Conservation (phyloP, 2,797 vertebrate genomes). For the Cygnus olor region DNA sequence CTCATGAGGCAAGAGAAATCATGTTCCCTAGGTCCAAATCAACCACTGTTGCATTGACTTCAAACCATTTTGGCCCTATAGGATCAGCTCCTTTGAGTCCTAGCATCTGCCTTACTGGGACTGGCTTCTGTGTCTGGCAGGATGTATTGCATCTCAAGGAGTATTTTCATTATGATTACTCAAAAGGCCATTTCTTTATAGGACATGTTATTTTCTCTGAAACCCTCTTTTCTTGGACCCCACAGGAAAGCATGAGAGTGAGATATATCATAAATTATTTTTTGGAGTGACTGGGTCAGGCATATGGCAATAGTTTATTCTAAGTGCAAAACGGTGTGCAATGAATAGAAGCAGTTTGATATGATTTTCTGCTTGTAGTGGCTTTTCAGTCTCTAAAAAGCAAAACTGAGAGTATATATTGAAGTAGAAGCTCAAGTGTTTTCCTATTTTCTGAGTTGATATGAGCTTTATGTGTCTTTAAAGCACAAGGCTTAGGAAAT, state of each 20-base stretch:
- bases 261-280: constrained; percentile 21
- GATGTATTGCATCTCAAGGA: background rate
- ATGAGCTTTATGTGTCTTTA: background rate
- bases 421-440: background rate
- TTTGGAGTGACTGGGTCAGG: background rate
- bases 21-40: background rate
- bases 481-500: background rate
- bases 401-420: background rate
- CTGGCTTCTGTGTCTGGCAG: background rate
- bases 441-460: background rate
- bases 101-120: background rate
- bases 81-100: background rate
- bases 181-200: background rate
- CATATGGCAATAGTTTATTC: constrained; percentile 15
- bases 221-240: background rate
- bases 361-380: constrained; percentile 8
- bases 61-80: background rate
- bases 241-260: background rate
- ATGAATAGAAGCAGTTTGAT: constrained; percentile 1
- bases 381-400: constrained; percentile 7
- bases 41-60: background rate
- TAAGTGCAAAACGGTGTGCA: background rate
- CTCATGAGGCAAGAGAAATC: background rate
- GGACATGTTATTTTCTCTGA: background rate
- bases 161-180: background rate